Conservation (phyloP, 1,140 invertebrate genomes). For the Aricia agestis region DNA sequence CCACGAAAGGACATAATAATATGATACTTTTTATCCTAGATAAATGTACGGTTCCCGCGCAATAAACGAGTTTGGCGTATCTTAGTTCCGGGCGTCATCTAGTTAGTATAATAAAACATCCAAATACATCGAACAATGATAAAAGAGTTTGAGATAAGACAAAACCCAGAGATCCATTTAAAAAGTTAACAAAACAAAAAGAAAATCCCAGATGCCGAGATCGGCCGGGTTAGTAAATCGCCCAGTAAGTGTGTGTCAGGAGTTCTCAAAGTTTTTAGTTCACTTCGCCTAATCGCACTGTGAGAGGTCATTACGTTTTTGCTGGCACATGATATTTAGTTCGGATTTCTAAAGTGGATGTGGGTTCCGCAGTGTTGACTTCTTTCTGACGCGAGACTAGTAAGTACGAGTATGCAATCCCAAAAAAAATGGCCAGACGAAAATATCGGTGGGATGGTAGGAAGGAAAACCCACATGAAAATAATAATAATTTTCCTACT, state of each 20-base stretch:
- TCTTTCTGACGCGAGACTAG: too few relatives aligned
- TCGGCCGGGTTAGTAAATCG: background rate
- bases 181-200: slow-evolving; percentile 4
- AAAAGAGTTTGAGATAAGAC: background rate
- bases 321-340: background rate
- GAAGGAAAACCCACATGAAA: too few relatives aligned
- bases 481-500: too few relatives aligned
- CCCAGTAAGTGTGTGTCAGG: background rate
- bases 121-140: background rate
- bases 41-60: too few relatives aligned
- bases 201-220: background rate
- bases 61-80: too few relatives aligned
- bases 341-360: background rate
- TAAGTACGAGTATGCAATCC: too few relatives aligned
- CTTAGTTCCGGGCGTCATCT: too few relatives aligned
- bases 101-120: background rate
- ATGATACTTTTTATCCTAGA: too few relatives aligned
- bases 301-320: background rate
- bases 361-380: too few relatives aligned
- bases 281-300: background rate
- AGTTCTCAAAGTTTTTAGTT: background rate
- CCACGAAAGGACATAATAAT: too few relatives aligned
- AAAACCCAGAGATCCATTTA: background rate
- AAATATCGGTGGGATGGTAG: too few relatives aligned
- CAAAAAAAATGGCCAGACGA: too few relatives aligned